Base-by-base conservation (phyloP, 2,888 invertebrate genomes). In the Globia sparganii region DNA sequence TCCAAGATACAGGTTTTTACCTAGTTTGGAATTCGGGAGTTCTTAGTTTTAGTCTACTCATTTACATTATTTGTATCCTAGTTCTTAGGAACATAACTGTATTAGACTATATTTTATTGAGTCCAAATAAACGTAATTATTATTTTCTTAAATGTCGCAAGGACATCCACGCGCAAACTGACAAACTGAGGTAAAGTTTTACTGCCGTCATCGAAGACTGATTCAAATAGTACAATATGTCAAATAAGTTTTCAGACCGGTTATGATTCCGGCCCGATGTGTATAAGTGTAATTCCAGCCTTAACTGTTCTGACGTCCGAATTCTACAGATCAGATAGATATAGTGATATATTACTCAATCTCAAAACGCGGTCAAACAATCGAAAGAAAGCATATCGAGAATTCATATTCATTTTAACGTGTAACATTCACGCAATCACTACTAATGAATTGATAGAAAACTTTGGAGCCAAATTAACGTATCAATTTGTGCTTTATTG, bases 371-470 rank as follows among this genome's bases (percentile, higher is more conserved):
- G 65, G 46, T 75, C 65, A 43, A 67, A 75, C 58, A 70, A 83
- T 75, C 43, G 85, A 83, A 84, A 80, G 85, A 83, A 84, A 80
- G 72, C 72, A 67, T 75, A 62, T 40, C 72, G 37, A 80, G 72
- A 49, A 46, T 46, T 68, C 37, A 53, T 31, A 34, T 37, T 61
- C 25, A 34, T 83, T 72, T 61, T 28, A 61, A 81, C 64, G 43
- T 43, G 58, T 59, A 58, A 59, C 46, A 67, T 59, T 59, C 84
- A 83, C 84, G 74, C 73, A 34, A 70, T 25, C 28, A 25, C 25
- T 8, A 56, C 8, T 43, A 64, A 72, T 68, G 31, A 72, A 78
- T 59, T 78, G 25, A 25, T 59, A 72, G 15, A 40, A 72, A 59
- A 68, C 43, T 59, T 72, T 78, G 49, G 5, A 40, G 8, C 21